Percentiles rank a stretch among this genome's conserved stretches.
These are phyloP conservation scores for Helleia helle DNA, from an alignment of 2,888 invertebrate species.

Conservation along the genomic window DNA sequence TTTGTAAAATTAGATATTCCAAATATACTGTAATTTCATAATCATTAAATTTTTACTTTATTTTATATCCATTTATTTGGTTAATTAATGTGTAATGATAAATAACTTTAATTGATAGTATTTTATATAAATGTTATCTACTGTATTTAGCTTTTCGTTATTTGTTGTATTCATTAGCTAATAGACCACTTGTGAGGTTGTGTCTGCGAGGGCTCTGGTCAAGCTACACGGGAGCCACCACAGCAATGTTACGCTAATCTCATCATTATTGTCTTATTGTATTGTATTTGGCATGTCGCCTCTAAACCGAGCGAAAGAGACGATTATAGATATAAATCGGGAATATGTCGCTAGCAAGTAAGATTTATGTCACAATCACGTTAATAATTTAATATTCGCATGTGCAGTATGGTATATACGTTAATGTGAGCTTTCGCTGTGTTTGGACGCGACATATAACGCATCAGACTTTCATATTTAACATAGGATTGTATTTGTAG, in stretches of 20 bases:
- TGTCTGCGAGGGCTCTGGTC: not conserved
- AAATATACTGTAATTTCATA: not conserved
- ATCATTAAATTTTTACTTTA: no score
- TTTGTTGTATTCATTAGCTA: not conserved
- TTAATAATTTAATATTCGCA: slow-evolving; percentile 9
- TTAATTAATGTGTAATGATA: not conserved
- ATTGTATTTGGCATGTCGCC: slow-evolving; percentile 13
- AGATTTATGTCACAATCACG: slow-evolving; percentile 13
- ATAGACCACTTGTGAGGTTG: not conserved
- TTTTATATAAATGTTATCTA: not conserved
- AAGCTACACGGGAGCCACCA: slow-evolving; percentile 1
- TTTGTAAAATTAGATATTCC: slow-evolving; percentile 4
- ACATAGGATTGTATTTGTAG: slow-evolving; percentile 19
- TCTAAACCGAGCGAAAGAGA: slow-evolving; percentile 13
- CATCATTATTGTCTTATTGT: slow-evolving; percentile 3
- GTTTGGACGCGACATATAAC: slow-evolving; percentile 15
- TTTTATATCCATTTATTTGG: slow-evolving; percentile 1
- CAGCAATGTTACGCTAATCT: not conserved
- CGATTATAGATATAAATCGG: slow-evolving; percentile 6
- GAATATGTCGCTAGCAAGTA: slow-evolving; percentile 10
- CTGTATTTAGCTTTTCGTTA: not conserved
- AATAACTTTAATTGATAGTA: slow-evolving; percentile 2
- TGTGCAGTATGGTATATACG: slow-evolving; percentile 9
- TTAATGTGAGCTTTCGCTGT: slow-evolving; percentile 12
- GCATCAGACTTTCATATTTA: slow-evolving; percentile 17